Evolutionary conservation across 2,113 vertebrate species (phyloP).

Genomic region (Prunella himalayana): DNA sequence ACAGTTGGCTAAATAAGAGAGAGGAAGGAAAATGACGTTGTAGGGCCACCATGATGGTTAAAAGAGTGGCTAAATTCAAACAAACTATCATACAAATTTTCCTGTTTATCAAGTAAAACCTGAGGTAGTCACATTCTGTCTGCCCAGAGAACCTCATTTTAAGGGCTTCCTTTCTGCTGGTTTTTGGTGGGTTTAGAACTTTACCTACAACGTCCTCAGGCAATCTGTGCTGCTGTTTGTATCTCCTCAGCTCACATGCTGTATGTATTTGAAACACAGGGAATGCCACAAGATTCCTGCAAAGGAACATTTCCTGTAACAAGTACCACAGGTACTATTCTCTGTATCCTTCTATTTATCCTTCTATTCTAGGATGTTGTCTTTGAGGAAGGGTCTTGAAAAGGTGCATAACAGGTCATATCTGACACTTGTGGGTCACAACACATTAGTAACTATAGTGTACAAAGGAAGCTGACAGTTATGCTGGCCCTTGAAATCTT

Average conservation of each 20-base stretch:
- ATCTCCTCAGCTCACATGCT: not conserved
- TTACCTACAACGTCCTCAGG: not conserved
- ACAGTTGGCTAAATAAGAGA: conserved; percentile 24
- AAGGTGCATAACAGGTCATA: not conserved
- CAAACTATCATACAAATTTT: not conserved
- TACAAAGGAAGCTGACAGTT: not conserved
- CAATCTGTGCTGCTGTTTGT: not conserved
- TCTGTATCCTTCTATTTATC: not conserved
- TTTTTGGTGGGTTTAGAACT: not conserved
- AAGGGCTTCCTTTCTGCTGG: not conserved
- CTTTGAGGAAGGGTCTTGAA: not conserved
- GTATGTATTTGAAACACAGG: not conserved
- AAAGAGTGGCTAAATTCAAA: conserved; percentile 31
- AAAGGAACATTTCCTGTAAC: not conserved
- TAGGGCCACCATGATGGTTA: conserved; percentile 32
- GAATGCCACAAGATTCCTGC: not conserved
- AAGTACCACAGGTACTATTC: not conserved
- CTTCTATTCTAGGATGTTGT: not conserved
- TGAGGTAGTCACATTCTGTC: not conserved
- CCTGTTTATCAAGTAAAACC: not conserved
- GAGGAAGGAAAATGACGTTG: not conserved
- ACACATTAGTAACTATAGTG: not conserved
- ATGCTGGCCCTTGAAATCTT: not conserved
- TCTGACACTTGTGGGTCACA: not conserved
- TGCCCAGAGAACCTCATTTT: not conserved